Percentiles rank a stretch among this genome's conserved stretches.
phyloP scores from a whole-genome alignment of 2,888 invertebrate species.

The Melanostoma scalare region DNA sequence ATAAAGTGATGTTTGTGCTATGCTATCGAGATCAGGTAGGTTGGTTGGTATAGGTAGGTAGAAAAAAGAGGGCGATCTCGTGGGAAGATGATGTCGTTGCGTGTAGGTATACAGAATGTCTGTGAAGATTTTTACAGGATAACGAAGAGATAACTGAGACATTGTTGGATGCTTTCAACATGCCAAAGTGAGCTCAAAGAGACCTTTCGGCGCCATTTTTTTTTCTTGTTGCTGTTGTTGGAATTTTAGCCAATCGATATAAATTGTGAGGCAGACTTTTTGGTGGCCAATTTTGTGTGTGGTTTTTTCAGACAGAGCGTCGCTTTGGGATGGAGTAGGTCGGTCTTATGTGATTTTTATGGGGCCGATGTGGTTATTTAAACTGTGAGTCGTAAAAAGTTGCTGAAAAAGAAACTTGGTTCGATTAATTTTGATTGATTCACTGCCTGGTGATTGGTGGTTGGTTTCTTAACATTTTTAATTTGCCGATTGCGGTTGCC shows the following conservation, averaged over 20 bases:
- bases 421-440: no score
- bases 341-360: background rate
- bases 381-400: no score
- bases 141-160: conserved; percentile 64
- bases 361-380: background rate
- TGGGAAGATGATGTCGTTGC: conserved; percentile 64
- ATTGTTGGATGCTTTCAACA: conserved; percentile 61
- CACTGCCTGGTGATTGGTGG: no score
- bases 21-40: conserved; percentile 35
- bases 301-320: conserved; percentile 53
- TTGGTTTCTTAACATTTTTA: no score
- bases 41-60: conserved; percentile 7
- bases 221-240: background rate
- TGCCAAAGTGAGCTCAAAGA: conserved; percentile 24
- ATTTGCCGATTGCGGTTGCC: no score
- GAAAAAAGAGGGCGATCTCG: conserved; percentile 33
- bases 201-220: conserved; percentile 70
- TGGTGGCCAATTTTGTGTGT: conserved; percentile 57
- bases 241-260: background rate
- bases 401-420: no score
- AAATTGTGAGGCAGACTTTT: conserved; percentile 39
- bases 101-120: conserved; percentile 47
- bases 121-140: conserved; percentile 53
- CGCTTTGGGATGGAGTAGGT: conserved; percentile 5
- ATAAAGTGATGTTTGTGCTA: conserved; percentile 60